phyloP scores from a whole-genome alignment of 2,113 vertebrate genomes.

The Elephas maximus region DNA sequence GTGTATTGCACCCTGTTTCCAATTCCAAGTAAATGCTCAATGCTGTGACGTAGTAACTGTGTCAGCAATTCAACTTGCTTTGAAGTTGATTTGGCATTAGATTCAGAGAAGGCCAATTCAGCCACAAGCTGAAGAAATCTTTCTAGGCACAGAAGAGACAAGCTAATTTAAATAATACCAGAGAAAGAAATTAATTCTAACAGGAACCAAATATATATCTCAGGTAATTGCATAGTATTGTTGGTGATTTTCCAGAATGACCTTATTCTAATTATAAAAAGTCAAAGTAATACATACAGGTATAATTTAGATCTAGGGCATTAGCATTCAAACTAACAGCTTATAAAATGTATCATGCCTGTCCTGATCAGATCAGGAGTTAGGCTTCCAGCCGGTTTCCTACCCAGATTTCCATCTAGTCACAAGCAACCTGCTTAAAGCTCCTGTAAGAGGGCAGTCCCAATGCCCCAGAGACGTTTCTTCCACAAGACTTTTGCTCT shows the following conservation, averaged over 20 bases:
- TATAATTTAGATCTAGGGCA: constrained; percentile 48
- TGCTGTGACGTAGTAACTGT: not conserved
- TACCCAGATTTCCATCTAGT: not conserved
- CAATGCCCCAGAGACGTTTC: not conserved
- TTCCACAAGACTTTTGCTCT: not conserved
- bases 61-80: constrained; percentile 34
- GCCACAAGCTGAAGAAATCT: not conserved
- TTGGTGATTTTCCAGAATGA: constrained; percentile 32
- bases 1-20: constrained; percentile 1
- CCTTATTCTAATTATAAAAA: constrained; percentile 56
- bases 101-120: constrained; percentile 35
- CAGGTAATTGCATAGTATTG: not conserved
- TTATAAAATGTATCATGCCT: constrained; percentile 17
- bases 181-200: constrained; percentile 11
- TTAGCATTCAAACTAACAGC: constrained; percentile 56
- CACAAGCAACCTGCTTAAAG: not conserved
- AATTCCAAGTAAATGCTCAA: not conserved
- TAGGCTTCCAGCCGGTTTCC: not conserved
- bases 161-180: constrained; percentile 5
- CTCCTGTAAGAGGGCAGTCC: not conserved
- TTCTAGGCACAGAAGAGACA: not conserved
- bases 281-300: not conserved
- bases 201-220: not conserved
- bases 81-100: constrained; percentile 42
- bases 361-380: constrained; percentile 1